Percentiles rank a stretch among this genome's conserved stretches.
These are phyloP conservation scores for Calcarius lapponicus DNA, from an alignment of 2,797 vertebrate genomes.

Conservation along the genomic window DNA sequence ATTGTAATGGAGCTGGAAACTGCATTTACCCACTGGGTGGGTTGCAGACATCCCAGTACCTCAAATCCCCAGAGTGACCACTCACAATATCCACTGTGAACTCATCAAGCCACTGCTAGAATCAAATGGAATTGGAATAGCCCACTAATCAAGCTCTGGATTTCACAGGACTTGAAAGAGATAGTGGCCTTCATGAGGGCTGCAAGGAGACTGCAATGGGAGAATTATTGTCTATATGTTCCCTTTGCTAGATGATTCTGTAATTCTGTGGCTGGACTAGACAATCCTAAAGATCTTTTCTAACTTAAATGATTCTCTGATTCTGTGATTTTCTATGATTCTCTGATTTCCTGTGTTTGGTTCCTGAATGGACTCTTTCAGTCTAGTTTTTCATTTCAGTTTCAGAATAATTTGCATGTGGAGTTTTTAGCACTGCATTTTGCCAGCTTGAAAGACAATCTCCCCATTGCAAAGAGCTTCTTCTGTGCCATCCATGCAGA, in stretches of 20 bases:
- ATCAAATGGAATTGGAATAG: not conserved
- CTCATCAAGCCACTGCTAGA: not conserved
- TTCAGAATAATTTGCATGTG: not conserved
- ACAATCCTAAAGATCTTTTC: not conserved
- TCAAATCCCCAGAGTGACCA: not conserved
- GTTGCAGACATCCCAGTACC: not conserved
- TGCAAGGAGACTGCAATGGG: not conserved
- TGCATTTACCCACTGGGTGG: not conserved
- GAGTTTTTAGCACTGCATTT: not conserved
- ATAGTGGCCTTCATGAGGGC: not conserved
- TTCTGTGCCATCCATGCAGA: not conserved
- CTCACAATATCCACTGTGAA: not conserved
- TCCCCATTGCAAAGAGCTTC: not conserved
- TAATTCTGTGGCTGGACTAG: not conserved
- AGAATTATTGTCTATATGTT: not conserved
- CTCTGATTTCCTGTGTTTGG: not conserved
- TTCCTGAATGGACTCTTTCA: not conserved
- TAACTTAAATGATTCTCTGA: not conserved
- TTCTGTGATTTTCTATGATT: not conserved
- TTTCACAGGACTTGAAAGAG: not conserved
- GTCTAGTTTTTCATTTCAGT: not conserved
- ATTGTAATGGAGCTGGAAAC: not conserved
- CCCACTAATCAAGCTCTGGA: not conserved
- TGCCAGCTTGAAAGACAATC: not conserved
- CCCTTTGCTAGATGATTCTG: not conserved